phyloP scores from a whole-genome alignment of 2,888 invertebrate genomes.

The Ecliptopera silaceata region DNA sequence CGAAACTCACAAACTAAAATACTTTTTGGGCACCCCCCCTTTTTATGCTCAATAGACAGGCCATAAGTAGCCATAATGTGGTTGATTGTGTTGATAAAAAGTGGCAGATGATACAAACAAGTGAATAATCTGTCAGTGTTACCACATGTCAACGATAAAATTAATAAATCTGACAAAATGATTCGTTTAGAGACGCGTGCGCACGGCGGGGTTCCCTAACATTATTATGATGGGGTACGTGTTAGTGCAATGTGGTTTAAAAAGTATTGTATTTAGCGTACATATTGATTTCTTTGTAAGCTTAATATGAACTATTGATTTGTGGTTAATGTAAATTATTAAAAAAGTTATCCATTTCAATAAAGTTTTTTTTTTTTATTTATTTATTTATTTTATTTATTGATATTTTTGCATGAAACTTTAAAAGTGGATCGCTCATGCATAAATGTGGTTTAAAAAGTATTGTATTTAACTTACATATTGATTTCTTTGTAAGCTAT shows the following conservation, averaged over 20 bases:
- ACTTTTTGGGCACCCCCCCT: not conserved
- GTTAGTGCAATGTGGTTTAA: constrained; percentile 5
- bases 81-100: constrained; percentile 34
- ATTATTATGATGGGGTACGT: not conserved
- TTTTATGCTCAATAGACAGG: not conserved
- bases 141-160: constrained; percentile 60
- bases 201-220: constrained; percentile 55
- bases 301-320: too few species aligned
- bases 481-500: too few species aligned
- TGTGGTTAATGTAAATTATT: too few species aligned
- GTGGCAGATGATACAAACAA: constrained; percentile 73
- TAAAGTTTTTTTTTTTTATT: too few species aligned
- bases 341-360: too few species aligned
- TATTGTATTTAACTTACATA: too few species aligned
- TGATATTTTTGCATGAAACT: not conserved
- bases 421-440: too few species aligned
- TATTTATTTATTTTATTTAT: too few species aligned
- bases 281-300: too few species aligned
- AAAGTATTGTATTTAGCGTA: not conserved
- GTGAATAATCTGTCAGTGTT: constrained; percentile 59
- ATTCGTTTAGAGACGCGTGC: constrained; percentile 68
- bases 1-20: too few species aligned
- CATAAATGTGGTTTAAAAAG: constrained; percentile 3
- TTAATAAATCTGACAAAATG: constrained; percentile 70
- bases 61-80: constrained; percentile 1